A percentile compares a stretch with the other conserved stretches of the same genome.
phyloP scores from a whole-genome alignment of 2,888 invertebrate genomes.

The Raillietiella orientalis region DNA sequence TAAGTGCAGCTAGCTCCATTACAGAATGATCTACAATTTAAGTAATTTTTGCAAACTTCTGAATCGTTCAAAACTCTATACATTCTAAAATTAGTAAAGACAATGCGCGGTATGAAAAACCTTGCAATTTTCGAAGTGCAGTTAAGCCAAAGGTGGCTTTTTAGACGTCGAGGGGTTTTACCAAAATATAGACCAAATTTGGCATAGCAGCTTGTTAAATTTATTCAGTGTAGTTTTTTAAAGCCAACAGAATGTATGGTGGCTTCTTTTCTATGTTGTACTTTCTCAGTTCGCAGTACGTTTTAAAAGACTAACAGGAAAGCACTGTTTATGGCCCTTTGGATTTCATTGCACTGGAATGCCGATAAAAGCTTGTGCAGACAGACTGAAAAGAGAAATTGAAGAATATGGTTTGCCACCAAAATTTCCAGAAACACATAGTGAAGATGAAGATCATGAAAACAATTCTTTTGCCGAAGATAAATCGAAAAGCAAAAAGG shows the following conservation, averaged over 20 bases:
- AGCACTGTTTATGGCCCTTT: conserved; percentile 73
- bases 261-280: conserved; percentile 5
- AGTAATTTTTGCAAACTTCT: too few species aligned
- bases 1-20: conserved; percentile 13
- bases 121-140: too few species aligned
- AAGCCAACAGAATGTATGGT: not conserved
- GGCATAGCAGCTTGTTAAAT: too few species aligned
- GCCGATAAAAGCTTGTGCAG: conserved; percentile 97
- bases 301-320: conserved; percentile 69
- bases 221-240: too few species aligned
- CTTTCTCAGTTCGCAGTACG: conserved; percentile 46
- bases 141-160: too few species aligned
- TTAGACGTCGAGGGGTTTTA: too few species aligned
- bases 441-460: conserved; percentile 13
- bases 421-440: conserved; percentile 30
- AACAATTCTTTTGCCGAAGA: conserved; percentile 23
- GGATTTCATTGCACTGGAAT: conserved; percentile 98
- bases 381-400: conserved; percentile 80
- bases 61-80: too few species aligned
- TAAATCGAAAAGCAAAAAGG: conserved; percentile 67
- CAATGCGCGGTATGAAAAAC: too few species aligned
- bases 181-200: too few species aligned
- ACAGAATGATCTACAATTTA: too few species aligned
- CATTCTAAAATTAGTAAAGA: too few species aligned
- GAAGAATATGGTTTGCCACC: conserved; percentile 74